Percentiles rank a stretch among this genome's conserved stretches.
Evolutionary conservation across 2,888 invertebrate genomes (phyloP).

Genomic region (Lacanobia oleracea): DNA sequence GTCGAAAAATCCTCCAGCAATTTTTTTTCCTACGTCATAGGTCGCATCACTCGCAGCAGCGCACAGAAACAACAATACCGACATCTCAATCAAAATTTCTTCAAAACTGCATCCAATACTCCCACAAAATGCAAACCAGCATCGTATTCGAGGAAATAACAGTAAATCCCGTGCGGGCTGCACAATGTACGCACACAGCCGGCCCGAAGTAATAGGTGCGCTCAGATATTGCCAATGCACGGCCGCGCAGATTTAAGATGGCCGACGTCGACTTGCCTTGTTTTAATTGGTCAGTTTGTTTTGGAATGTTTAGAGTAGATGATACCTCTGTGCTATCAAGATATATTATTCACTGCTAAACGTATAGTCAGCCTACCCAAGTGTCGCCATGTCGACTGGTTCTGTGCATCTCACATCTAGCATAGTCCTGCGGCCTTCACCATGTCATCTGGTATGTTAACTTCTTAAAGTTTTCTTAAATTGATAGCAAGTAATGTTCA

Average conservation of each 20-base stretch:
- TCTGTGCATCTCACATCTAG: neutral
- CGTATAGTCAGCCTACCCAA: neutral
- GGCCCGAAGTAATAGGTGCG: constrained; percentile 80
- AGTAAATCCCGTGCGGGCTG: constrained; percentile 73
- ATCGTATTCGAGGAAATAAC: constrained; percentile 60
- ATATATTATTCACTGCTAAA: neutral
- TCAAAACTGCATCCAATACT: constrained; percentile 42
- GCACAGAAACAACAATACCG: neutral
- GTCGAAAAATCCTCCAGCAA: neutral
- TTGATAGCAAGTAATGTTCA: no score
- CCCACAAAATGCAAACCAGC: constrained; percentile 57
- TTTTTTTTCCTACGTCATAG: neutral
- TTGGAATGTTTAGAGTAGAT: constrained; percentile 73
- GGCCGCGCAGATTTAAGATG: constrained; percentile 89
- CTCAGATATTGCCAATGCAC: constrained; percentile 89
- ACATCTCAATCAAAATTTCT: constrained; percentile 39
- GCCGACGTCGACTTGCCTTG: constrained; percentile 88
- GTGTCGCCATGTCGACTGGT: neutral
- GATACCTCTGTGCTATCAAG: constrained; percentile 31
- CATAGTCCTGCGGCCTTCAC: neutral
- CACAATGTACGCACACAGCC: constrained; percentile 64
- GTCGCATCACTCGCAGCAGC: neutral
- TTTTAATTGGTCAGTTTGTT: constrained; percentile 86
- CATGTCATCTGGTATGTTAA: neutral
- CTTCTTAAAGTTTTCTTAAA: neutral